Conservation (phyloP, 1,140 invertebrate species). For the Drosophila bocqueti region DNA sequence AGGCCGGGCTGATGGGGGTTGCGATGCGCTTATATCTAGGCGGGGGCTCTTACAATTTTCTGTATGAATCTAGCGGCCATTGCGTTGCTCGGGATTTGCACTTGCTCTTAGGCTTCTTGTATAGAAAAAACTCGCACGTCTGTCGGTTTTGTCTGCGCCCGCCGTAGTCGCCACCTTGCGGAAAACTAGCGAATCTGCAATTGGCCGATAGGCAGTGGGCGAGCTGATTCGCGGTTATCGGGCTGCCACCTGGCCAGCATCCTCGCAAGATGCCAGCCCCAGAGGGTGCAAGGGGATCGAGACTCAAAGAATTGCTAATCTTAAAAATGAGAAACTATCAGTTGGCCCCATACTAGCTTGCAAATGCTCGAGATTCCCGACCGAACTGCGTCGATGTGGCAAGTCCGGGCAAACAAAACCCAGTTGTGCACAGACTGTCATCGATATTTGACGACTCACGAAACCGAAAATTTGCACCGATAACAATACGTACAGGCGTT, state of each 20-base stretch:
- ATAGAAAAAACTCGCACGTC: conserved; percentile 69
- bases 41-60: conserved; percentile 78
- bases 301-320: neutral
- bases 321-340: neutral
- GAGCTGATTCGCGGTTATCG: neutral
- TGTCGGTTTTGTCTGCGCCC: conserved; percentile 64
- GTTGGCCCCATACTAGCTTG: neutral
- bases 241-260: neutral
- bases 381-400: neutral
- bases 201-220: conserved; percentile 24
- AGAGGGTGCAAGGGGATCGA: too few species aligned
- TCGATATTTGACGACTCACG: conserved; percentile 3
- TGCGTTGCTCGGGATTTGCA: conserved; percentile 63
- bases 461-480: neutral
- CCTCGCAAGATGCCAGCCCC: neutral
- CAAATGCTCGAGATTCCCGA: neutral
- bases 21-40: conserved; percentile 28
- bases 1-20: conserved; percentile 1
- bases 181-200: conserved; percentile 64
- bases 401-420: neutral
- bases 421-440: conserved; percentile 3
- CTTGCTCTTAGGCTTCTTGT: conserved; percentile 62
- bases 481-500: neutral
- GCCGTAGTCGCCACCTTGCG: conserved; percentile 77
- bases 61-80: conserved; percentile 85